Conservation (phyloP, 2,888 invertebrate genomes). For the Nomada lathburiana region DNA sequence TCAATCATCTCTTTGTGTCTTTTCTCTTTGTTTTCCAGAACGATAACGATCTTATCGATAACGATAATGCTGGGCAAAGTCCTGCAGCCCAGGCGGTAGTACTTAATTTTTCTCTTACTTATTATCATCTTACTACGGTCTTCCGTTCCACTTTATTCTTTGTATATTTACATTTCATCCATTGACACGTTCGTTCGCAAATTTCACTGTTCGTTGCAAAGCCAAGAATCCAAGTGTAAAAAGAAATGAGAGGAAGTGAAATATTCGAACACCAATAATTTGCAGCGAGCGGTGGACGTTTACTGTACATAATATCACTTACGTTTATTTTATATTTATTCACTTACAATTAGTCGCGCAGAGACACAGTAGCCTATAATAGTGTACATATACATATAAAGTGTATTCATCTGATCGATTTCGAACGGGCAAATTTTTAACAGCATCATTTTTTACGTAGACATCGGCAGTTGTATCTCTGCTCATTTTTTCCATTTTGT, state of each 20-base stretch:
- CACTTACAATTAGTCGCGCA: conserved; percentile 11
- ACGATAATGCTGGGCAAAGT: conserved; percentile 84
- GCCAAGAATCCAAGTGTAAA: not conserved
- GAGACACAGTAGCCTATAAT: conserved; percentile 53
- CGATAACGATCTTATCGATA: conserved; percentile 84
- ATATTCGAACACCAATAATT: not conserved
- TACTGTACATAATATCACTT: conserved; percentile 53
- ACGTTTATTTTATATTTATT: conserved; percentile 21
- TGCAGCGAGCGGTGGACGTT: conserved; percentile 39
- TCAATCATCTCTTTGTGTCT: conserved; percentile 82
- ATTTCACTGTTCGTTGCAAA: conserved; percentile 18
- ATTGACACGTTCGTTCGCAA: conserved; percentile 22
- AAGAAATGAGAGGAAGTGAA: not conserved
- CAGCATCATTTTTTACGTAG: not conserved
- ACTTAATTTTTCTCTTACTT: conserved; percentile 82
- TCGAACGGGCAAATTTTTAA: not conserved
- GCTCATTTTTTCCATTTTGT: conserved; percentile 39
- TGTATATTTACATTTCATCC: conserved; percentile 53
- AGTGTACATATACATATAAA: conserved; percentile 7
- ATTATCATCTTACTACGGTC: conserved; percentile 68
- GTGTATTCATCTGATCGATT: not conserved
- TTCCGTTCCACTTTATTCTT: conserved; percentile 47
- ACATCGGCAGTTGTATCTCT: conserved; percentile 58
- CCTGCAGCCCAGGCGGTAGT: conserved; percentile 85
- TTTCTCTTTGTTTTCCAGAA: conserved; percentile 84